A percentile compares a stretch with the other conserved stretches of the same genome.
phyloP scores from a whole-genome alignment of 2,888 invertebrate species.

The Serrognathus titanus region DNA sequence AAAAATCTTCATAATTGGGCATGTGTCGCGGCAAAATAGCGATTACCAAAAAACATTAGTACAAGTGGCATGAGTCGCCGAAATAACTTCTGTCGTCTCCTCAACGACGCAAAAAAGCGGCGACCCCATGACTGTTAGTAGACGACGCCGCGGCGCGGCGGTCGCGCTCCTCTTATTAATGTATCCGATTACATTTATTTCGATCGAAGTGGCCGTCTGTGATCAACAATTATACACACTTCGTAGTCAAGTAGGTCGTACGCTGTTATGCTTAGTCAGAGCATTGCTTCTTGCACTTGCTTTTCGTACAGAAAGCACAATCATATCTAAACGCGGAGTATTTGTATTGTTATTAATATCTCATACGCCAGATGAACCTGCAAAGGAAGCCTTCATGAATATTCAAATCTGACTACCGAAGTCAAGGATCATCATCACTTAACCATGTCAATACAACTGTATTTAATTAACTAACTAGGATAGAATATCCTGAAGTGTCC shows the following conservation, averaged over 20 bases:
- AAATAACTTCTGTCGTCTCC: constrained; percentile 15
- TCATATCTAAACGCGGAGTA: too few species aligned
- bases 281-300: neutral
- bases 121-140: constrained; percentile 12
- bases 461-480: too few species aligned
- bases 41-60: constrained; percentile 6
- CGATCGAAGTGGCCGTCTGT: neutral
- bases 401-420: too few species aligned
- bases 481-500: too few species aligned
- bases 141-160: constrained; percentile 3
- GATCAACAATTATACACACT: neutral
- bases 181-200: neutral
- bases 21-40: neutral
- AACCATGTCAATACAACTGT: too few species aligned
- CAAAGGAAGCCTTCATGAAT: too few species aligned
- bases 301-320: neutral
- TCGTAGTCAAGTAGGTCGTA: neutral
- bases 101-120: constrained; percentile 21
- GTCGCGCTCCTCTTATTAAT: neutral
- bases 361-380: too few species aligned
- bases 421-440: too few species aligned
- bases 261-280: neutral
- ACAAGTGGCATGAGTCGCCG: constrained; percentile 22
- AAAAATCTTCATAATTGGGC: neutral
- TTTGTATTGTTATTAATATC: too few species aligned